These are phyloP conservation scores for Cremastinae sp. DNA, from an alignment of 2,888 invertebrate genomes.

Conservation along the genomic window DNA sequence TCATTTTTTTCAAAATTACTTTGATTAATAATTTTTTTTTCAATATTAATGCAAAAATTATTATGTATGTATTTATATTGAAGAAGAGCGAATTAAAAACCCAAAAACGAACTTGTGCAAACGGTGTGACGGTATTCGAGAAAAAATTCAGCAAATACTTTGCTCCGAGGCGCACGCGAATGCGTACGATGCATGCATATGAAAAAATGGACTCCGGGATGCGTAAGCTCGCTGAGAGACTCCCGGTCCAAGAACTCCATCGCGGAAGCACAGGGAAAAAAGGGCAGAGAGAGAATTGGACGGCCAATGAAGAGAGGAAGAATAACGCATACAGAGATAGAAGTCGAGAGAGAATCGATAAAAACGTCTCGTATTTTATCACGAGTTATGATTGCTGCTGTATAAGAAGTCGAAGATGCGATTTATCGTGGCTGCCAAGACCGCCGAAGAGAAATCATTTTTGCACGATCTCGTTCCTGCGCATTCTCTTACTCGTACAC, in stretches of 20 bases:
- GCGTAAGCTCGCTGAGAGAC: constrained; percentile 26
- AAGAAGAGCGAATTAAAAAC: too few species aligned
- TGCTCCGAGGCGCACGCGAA: constrained; percentile 43
- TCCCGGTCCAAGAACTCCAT: constrained; percentile 24
- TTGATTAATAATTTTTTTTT: too few species aligned
- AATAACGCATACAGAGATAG: constrained; percentile 60
- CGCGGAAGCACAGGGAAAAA: constrained; percentile 36
- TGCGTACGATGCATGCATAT: constrained; percentile 33
- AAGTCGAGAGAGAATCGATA: constrained; percentile 62
- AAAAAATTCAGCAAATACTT: constrained; percentile 25
- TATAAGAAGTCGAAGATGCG: constrained; percentile 71
- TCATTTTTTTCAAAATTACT: too few species aligned
- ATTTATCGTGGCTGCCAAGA: constrained; percentile 70
- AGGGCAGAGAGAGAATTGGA: constrained; percentile 14
- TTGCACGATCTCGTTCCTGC: constrained; percentile 71
- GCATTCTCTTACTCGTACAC: constrained; percentile 64
- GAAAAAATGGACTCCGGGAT: constrained; percentile 32
- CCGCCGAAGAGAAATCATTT: constrained; percentile 74
- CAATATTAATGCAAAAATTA: too few species aligned
- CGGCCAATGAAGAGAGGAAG: constrained; percentile 35
- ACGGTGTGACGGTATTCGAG: constrained; percentile 3
- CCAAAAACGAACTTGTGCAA: too few species aligned
- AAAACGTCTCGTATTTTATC: constrained; percentile 73
- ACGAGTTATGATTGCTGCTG: constrained; percentile 74
- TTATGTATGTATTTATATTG: too few species aligned